Base-by-base conservation (phyloP, 2,113 vertebrate genomes). In the Corythoichthys haematopterus region DNA sequence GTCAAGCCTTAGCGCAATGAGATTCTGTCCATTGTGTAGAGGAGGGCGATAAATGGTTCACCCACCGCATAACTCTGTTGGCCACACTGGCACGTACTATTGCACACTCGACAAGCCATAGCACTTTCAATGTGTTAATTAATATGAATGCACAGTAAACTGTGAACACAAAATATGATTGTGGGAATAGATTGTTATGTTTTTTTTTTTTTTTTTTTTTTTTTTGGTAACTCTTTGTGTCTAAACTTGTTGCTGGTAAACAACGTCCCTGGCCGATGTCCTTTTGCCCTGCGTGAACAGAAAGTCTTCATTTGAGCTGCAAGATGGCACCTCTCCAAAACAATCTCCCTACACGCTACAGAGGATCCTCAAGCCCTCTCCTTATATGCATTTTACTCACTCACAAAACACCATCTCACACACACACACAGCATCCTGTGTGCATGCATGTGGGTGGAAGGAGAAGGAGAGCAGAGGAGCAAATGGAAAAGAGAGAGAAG, bases 391-490 rank as follows among this genome's bases (percentile, higher is more conserved):
- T 88, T 83, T 81, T 75, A 79, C 74, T 76, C 51, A 20, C 76
- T 72, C 78, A 73, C 84, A 77, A 60, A 70, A 50, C 69, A 72
- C 76, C 71, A 58, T 69, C 81, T 80, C 78, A 57, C 64, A 68
- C 66, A 80, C 77, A 76, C 82, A 72, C 64, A 65, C 20, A 57
- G 83, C 82, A 77, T 88, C 87, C 80, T 84, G 74, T 82, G 80
- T 47, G 72, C 85, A 81, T 70, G 66, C 83, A 84, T 81, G 90
- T 90, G 88, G 90, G 88, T 88, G 89, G 90, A 83, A 86, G 84
- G 87, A 90, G 83, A 84, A 87, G 80, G 86, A 91, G 84, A 88
- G 84, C 80, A 85, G 87, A 88, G 84, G 83, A 89, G 87, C 75
- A 52, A 77, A 81, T 85, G 80, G 77, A 80, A 85, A 68, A 83